phyloP scores from a whole-genome alignment of 2,113 vertebrate genomes.

The Melanotaenia duboulayi region DNA sequence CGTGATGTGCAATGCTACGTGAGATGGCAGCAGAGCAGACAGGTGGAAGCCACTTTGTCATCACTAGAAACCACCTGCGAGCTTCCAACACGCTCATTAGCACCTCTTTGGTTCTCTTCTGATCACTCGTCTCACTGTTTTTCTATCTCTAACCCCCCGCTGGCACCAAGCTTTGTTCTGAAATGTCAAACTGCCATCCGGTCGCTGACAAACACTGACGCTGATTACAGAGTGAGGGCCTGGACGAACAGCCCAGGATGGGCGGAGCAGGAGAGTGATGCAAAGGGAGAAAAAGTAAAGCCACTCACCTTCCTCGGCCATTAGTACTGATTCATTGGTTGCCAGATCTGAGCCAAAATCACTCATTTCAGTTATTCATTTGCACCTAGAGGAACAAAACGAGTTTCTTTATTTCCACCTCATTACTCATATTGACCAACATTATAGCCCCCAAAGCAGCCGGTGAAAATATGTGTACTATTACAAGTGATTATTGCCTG shows the following conservation, averaged over 20 bases:
- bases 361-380: constrained; percentile 31
- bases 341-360: constrained; percentile 30
- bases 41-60: constrained; percentile 71
- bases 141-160: constrained; percentile 15
- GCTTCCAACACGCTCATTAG: constrained; percentile 73
- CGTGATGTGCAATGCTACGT: constrained; percentile 50
- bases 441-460: background rate
- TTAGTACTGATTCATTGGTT: constrained; percentile 32
- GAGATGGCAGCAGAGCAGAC: constrained; percentile 69
- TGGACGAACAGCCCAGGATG: constrained; percentile 51
- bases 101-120: constrained; percentile 55
- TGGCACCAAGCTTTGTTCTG: constrained; percentile 51
- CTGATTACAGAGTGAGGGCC: constrained; percentile 56
- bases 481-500: background rate
- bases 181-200: constrained; percentile 62
- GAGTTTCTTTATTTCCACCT: background rate
- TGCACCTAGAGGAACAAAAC: background rate
- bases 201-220: constrained; percentile 37
- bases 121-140: constrained; percentile 42
- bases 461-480: background rate
- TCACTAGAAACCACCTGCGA: constrained; percentile 65
- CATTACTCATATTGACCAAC: background rate
- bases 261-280: constrained; percentile 12
- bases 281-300: constrained; percentile 19
- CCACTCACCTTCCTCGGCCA: constrained; percentile 7